Percentiles rank a stretch among this genome's conserved stretches.
Conservation (phyloP, 2,888 invertebrate species). For the Hypomecis punctinalis region DNA sequence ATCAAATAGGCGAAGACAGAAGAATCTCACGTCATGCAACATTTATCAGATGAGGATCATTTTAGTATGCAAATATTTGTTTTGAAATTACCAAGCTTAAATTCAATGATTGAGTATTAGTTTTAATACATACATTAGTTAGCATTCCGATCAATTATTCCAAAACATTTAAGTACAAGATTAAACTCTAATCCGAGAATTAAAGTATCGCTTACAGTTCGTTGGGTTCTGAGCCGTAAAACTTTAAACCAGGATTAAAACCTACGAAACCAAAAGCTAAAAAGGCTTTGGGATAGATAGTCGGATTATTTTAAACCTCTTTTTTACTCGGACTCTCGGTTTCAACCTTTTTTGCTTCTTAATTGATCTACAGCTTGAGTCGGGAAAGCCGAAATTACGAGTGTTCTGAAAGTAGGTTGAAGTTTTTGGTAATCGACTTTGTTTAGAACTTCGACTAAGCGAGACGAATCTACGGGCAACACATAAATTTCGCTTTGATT, state of each 20-base stretch:
- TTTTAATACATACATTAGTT: too few relatives aligned
- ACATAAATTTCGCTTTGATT: constrained; percentile 8
- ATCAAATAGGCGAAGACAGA: too few relatives aligned
- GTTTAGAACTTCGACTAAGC: constrained; percentile 21
- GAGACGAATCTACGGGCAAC: constrained; percentile 12
- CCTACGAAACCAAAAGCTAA: constrained; percentile 38
- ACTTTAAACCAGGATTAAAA: constrained; percentile 34
- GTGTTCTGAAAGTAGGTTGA: constrained; percentile 17
- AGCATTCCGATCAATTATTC: background rate
- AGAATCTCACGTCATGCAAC: too few relatives aligned
- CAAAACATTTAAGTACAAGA: background rate
- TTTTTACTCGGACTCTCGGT: constrained; percentile 23
- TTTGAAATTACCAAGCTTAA: too few relatives aligned
- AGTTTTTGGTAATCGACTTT: constrained; percentile 26
- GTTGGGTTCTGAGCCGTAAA: constrained; percentile 16
- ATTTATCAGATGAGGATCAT: too few relatives aligned
- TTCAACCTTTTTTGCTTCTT: constrained; percentile 32
- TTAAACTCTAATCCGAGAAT: constrained; percentile 5
- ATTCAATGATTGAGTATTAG: too few relatives aligned
- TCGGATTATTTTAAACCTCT: constrained; percentile 29
- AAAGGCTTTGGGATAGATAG: constrained; percentile 30
- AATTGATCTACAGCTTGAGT: constrained; percentile 30
- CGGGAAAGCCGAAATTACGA: constrained; percentile 17
- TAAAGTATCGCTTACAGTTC: constrained; percentile 6
- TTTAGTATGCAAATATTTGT: too few relatives aligned